Evolutionary conservation across 2,888 invertebrate species (phyloP).

Genomic region (Unio pictorum): DNA sequence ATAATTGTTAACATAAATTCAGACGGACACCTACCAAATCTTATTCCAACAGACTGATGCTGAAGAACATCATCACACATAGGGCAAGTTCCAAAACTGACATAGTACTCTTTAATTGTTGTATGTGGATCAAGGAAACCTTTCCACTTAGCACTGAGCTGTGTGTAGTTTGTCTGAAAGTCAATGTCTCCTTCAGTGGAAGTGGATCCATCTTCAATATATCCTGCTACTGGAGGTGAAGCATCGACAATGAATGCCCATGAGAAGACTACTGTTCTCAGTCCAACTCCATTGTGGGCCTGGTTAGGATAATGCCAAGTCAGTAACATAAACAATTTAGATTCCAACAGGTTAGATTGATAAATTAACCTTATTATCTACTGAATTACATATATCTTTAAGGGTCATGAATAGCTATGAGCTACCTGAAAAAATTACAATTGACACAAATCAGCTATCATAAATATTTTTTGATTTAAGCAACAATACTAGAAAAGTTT

Average conservation of each 20-base stretch:
- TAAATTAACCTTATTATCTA: too few relatives aligned
- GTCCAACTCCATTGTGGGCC: conserved; percentile 38
- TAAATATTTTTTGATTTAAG: too few relatives aligned
- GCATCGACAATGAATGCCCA: conserved; percentile 41
- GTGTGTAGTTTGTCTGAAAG: conserved; percentile 23
- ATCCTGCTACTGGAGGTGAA: conserved; percentile 34
- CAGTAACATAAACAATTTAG: neutral
- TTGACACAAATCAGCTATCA: too few relatives aligned
- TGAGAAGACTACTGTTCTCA: conserved; percentile 26
- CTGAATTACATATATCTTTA: too few relatives aligned
- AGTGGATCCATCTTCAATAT: conserved; percentile 32
- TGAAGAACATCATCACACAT: conserved; percentile 36
- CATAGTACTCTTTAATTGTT: conserved; percentile 30
- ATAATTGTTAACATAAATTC: neutral
- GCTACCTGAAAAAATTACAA: too few relatives aligned
- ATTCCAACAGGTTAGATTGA: too few relatives aligned
- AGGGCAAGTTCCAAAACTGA: conserved; percentile 7
- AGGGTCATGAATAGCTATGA: too few relatives aligned
- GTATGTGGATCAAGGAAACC: conserved; percentile 44
- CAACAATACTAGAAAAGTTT: too few relatives aligned
- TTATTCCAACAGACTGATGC: conserved; percentile 33
- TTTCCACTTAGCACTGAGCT: conserved; percentile 34
- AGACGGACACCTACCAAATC: conserved; percentile 14
- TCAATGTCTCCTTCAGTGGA: conserved; percentile 23
- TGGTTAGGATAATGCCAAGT: neutral